phyloP scores from a whole-genome alignment of 1,140 invertebrate species.

The Fopius arisanus region DNA sequence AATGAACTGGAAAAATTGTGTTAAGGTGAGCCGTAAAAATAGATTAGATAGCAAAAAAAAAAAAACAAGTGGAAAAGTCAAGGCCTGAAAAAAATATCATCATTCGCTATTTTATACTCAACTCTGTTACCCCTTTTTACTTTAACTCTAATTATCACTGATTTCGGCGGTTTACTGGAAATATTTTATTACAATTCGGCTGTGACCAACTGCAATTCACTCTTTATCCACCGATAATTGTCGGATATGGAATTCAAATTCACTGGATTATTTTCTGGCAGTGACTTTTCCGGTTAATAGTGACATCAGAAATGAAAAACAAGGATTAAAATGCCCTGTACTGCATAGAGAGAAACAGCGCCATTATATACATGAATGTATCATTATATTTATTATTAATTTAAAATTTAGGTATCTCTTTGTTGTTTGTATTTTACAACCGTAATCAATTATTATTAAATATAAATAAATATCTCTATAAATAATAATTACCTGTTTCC shows the following conservation, averaged over 20 bases:
- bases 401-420: constrained; percentile 63
- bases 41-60: constrained; percentile 15
- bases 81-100: constrained; percentile 35
- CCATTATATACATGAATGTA: constrained; percentile 63
- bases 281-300: constrained; percentile 54
- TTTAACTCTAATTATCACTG: too few species aligned
- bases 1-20: constrained; percentile 30
- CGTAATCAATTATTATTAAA: constrained; percentile 61
- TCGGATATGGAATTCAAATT: background rate
- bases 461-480: constrained; percentile 62
- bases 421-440: constrained; percentile 66
- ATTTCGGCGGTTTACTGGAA: constrained; percentile 31
- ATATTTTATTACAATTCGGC: constrained; percentile 31
- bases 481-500: constrained; percentile 40
- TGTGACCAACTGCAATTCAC: constrained; percentile 21
- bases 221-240: too few species aligned
- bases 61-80: constrained; percentile 47
- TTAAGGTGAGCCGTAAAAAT: constrained; percentile 41
- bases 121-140: too few species aligned
- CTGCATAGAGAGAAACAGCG: constrained; percentile 54
- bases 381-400: constrained; percentile 66
- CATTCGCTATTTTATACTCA: too few species aligned
- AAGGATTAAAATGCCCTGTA: constrained; percentile 48
- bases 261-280: constrained; percentile 40
- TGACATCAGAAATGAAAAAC: constrained; percentile 45